Percentiles rank a stretch among this genome's conserved stretches.
Evolutionary conservation across 1,140 invertebrate species (phyloP).

Genomic region (Hycleus phaleratus): DNA sequence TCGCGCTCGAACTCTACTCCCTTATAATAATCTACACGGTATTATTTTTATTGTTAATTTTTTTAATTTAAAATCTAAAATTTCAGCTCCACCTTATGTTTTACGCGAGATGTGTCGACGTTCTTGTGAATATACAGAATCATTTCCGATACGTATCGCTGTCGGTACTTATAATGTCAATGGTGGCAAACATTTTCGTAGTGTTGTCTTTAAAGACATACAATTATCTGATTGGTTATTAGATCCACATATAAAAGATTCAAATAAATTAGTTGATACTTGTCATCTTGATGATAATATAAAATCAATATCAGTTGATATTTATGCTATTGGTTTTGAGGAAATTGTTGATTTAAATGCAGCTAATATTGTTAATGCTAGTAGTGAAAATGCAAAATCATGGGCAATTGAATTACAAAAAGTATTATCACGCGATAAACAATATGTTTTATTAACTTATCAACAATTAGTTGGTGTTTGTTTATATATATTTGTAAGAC

Average conservation of each 20-base stretch:
- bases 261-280: conserved; percentile 42
- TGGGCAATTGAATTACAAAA: conserved; percentile 95
- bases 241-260: conserved; percentile 52
- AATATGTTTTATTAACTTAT: conserved; percentile 89
- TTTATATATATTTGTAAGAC: conserved; percentile 88
- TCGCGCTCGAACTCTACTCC: conserved; percentile 79
- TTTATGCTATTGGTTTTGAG: conserved; percentile 97
- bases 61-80: not conserved
- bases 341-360: conserved; percentile 99
- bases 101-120: conserved; percentile 75
- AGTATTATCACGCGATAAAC: conserved; percentile 77
- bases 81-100: conserved; percentile 63
- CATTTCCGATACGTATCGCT: conserved; percentile 66
- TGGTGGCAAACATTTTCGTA: conserved; percentile 96
- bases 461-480: conserved; percentile 98
- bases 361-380: conserved; percentile 94
- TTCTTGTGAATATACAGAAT: conserved; percentile 73
- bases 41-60: conserved; percentile 20
- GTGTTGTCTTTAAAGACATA: conserved; percentile 91
- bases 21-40: conserved; percentile 80
- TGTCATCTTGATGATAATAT: conserved; percentile 39
- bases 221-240: conserved; percentile 92
- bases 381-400: conserved; percentile 90
- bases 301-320: conserved; percentile 60
- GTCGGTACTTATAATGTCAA: conserved; percentile 99